Evolutionary conservation across 1,140 invertebrate species (phyloP).

Genomic region (Asobara japonica): DNA sequence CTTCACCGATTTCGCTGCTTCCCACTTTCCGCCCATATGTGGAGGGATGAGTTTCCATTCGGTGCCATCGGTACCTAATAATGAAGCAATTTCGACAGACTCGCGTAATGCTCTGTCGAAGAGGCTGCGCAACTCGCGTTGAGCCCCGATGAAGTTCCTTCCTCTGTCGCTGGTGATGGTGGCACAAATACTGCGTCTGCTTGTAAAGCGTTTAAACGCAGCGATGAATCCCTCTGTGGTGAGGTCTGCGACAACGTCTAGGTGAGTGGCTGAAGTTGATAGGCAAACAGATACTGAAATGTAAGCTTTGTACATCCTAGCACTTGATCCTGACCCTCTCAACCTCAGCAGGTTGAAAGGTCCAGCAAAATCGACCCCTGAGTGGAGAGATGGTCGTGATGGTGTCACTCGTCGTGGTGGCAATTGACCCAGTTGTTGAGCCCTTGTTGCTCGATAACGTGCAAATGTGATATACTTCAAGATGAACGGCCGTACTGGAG

Average conservation of each 20-base stretch:
- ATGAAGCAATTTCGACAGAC: not conserved
- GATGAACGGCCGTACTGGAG: conserved; percentile 6
- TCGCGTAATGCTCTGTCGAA: conserved; percentile 9
- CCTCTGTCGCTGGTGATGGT: conserved; percentile 35
- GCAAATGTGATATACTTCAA: conserved; percentile 38
- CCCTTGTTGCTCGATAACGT: not conserved
- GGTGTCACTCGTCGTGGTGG: conserved; percentile 46
- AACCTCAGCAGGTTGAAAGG: conserved; percentile 44
- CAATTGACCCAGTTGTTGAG: conserved; percentile 49
- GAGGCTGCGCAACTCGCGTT: conserved; percentile 21
- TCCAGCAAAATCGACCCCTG: conserved; percentile 52
- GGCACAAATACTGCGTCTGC: conserved; percentile 20
- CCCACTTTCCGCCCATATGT: conserved; percentile 22
- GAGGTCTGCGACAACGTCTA: conserved; percentile 3
- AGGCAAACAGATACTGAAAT: conserved; percentile 28
- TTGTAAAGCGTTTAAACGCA: conserved; percentile 32
- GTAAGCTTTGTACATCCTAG: conserved; percentile 5
- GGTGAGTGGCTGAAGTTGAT: not conserved
- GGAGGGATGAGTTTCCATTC: not conserved
- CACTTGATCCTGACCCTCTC: conserved; percentile 36
- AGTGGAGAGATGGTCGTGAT: conserved; percentile 42
- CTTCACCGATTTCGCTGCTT: conserved; percentile 20
- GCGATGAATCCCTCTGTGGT: conserved; percentile 10
- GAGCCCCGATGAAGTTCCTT: conserved; percentile 37
- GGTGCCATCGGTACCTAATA: not conserved